These are phyloP conservation scores for Anthrax anthrax DNA, from an alignment of 2,888 invertebrate genomes.

Conservation along the genomic window DNA sequence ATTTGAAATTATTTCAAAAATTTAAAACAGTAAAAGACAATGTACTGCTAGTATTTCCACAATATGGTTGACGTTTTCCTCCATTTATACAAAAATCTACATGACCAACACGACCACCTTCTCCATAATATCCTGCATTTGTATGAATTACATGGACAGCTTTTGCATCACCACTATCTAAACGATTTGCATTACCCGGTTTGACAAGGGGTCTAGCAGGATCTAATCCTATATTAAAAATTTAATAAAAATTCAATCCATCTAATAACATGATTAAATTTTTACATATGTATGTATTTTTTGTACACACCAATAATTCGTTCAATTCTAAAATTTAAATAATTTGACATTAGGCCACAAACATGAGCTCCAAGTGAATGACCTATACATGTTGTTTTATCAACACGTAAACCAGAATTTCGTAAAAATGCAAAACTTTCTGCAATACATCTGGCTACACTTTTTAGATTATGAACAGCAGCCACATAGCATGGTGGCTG, in stretches of 20 bases:
- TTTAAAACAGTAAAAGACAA: conserved; percentile 42
- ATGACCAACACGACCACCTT: conserved; percentile 55
- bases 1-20: conserved; percentile 51
- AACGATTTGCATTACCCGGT: conserved; percentile 44
- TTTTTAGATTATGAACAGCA: conserved; percentile 58
- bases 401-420: conserved; percentile 48
- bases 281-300: not conserved
- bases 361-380: conserved; percentile 64
- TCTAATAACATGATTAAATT: not conserved
- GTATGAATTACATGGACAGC: conserved; percentile 68
- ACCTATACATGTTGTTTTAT: conserved; percentile 57
- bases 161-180: conserved; percentile 59
- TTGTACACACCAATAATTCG: conserved; percentile 47
- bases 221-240: conserved; percentile 49
- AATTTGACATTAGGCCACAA: conserved; percentile 61
- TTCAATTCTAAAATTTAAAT: conserved; percentile 54
- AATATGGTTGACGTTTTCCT: conserved; percentile 58
- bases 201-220: conserved; percentile 60
- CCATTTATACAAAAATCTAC: conserved; percentile 72
- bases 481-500: conserved; percentile 59
- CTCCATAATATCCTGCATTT: conserved; percentile 66
- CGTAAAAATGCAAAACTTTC: conserved; percentile 47
- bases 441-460: conserved; percentile 56
- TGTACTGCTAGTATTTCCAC: conserved; percentile 54
- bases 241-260: not conserved